phyloP scores from a whole-genome alignment of 2,113 vertebrate genomes.

The Delphinapterus leucas region DNA sequence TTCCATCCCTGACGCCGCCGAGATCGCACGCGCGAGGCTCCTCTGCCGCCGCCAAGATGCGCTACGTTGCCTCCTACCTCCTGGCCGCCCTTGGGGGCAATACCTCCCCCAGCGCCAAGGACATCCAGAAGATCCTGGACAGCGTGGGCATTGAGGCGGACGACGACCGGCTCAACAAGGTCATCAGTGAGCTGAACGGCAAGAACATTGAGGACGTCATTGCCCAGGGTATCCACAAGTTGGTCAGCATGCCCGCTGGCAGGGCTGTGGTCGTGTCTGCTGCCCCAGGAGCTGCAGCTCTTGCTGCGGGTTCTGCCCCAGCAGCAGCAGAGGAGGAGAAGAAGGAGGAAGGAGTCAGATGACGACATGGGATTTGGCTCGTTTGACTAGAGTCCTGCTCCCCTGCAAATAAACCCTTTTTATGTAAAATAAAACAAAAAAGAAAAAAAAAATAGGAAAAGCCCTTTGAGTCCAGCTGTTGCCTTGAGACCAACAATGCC shows the following conservation, averaged over 20 bases:
- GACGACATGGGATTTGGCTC: too few species aligned
- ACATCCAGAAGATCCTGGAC: slow-evolving; percentile 96
- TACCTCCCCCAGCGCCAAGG: slow-evolving; percentile 86
- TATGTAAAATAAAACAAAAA: too few species aligned
- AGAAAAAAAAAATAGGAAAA: too few species aligned
- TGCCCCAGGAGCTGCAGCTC: too few species aligned
- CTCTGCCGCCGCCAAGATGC: slow-evolving; percentile 86
- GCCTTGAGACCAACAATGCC: background rate
- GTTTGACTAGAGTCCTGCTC: too few species aligned
- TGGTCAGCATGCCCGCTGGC: too few species aligned
- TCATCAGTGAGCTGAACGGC: slow-evolving; percentile 92
- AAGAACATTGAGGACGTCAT: slow-evolving; percentile 96
- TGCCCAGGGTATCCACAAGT: slow-evolving; percentile 85
- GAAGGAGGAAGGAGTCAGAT: too few species aligned
- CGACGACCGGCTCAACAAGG: slow-evolving; percentile 90
- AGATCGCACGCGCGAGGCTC: slow-evolving; percentile 66
- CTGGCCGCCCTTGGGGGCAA: slow-evolving; percentile 92
- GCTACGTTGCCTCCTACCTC: slow-evolving; percentile 96
- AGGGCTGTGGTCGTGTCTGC: too few species aligned
- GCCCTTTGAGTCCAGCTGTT: background rate
- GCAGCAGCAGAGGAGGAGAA: too few species aligned
- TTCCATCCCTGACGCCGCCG: slow-evolving; percentile 66
- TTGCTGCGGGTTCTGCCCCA: too few species aligned
- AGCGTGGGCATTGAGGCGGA: slow-evolving; percentile 96
- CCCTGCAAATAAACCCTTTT: too few species aligned